phyloP scores from a whole-genome alignment of 2,113 vertebrate species.

The Donacobius atricapilla region DNA sequence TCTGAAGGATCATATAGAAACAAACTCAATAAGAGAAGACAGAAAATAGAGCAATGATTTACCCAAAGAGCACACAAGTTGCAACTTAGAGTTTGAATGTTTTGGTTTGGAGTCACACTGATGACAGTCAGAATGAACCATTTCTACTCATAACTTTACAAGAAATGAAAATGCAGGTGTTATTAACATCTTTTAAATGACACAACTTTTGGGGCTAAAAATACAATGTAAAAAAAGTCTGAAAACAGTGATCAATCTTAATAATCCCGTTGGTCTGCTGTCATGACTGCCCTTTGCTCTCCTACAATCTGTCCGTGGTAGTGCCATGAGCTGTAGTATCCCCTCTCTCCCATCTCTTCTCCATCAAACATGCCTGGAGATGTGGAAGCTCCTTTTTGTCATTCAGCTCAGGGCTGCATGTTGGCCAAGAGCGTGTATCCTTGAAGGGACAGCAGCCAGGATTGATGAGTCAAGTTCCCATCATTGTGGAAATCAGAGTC shows the following conservation, averaged over 20 bases:
- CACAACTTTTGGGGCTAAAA: not conserved
- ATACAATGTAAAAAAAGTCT: not conserved
- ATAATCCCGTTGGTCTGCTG: not conserved
- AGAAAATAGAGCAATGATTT: not conserved
- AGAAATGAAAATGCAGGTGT: not conserved
- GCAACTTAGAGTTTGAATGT: not conserved
- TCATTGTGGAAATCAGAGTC: not conserved
- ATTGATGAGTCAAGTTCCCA: not conserved
- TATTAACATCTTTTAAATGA: not conserved
- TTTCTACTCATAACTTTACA: not conserved
- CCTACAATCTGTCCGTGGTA: not conserved
- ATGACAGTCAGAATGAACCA: not conserved
- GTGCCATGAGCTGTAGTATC: rapidly evolving
- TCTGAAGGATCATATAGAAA: not conserved
- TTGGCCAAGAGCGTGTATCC: not conserved
- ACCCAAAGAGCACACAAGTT: not conserved
- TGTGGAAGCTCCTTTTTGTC: not conserved
- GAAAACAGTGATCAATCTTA: not conserved
- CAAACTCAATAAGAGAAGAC: not conserved
- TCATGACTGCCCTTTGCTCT: not conserved
- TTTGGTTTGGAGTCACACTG: not conserved
- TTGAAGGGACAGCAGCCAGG: not conserved
- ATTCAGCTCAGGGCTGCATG: not conserved
- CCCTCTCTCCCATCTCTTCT: not conserved
- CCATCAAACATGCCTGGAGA: not conserved